phyloP scores from a whole-genome alignment of 2,797 vertebrate genomes.

The Morus bassanus region DNA sequence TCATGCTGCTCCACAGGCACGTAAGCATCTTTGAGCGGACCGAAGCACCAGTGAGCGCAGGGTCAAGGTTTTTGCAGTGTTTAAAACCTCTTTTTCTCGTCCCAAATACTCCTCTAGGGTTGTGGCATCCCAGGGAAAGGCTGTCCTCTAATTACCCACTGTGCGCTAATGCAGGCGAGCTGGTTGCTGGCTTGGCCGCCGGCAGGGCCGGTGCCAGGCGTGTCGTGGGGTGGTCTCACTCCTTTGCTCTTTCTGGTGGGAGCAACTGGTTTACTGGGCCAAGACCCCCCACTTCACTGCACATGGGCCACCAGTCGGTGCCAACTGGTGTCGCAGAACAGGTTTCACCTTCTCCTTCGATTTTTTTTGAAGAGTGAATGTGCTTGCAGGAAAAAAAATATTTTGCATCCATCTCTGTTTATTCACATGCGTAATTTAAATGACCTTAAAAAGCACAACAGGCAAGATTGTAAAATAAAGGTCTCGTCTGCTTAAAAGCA shows the following conservation, averaged over 20 bases:
- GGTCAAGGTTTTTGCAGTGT: neutral
- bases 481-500: neutral
- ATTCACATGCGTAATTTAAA: neutral
- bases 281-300: neutral
- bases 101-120: neutral
- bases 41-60: accelerated
- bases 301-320: neutral
- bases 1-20: neutral
- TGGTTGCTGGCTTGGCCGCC: neutral
- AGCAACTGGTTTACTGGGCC: neutral
- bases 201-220: neutral
- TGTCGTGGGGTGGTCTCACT: neutral
- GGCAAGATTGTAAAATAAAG: neutral
- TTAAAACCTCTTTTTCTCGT: neutral
- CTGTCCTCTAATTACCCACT: neutral
- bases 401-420: neutral
- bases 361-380: neutral
- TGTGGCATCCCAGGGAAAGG: neutral
- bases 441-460: neutral
- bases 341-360: neutral
- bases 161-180: accelerated
- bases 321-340: neutral
- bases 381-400: neutral
- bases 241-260: neutral
- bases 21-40: neutral